A percentile compares a stretch with the other conserved stretches of the same genome.
phyloP scores from a whole-genome alignment of 2,113 vertebrate genomes.

The Aix galericulata region DNA sequence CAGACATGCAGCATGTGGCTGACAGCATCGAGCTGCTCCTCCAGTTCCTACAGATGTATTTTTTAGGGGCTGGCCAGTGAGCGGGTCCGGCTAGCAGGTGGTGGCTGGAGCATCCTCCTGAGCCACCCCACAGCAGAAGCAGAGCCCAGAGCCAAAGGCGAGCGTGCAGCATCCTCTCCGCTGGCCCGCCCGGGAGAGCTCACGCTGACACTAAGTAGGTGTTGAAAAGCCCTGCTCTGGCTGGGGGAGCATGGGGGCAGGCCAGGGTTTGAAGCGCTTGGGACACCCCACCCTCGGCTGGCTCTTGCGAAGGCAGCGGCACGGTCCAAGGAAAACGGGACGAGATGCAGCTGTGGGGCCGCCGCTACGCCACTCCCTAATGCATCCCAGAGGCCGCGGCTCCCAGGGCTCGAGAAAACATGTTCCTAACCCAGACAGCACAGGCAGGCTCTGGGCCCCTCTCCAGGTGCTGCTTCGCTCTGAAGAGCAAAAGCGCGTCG shows the following conservation, averaged over 20 bases:
- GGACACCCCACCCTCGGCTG: slow-evolving; percentile 23
- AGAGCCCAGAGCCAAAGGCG: background rate
- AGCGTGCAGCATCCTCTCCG: background rate
- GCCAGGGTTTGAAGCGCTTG: background rate
- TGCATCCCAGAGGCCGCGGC: background rate
- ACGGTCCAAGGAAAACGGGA: background rate
- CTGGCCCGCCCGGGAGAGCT: background rate
- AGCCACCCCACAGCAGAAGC: rapidly evolving
- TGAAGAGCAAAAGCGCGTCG: background rate
- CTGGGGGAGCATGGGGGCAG: rapidly evolving
- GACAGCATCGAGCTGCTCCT: background rate
- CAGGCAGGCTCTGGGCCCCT: background rate
- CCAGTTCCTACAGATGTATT: background rate
- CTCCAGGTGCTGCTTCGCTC: slow-evolving; percentile 12
- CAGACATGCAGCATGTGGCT: rapidly evolving
- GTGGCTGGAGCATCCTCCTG: background rate
- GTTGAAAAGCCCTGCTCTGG: slow-evolving; percentile 26
- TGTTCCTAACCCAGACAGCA: background rate
- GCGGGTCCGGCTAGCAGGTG: rapidly evolving
- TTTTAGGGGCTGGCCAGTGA: background rate
- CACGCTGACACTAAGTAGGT: slow-evolving; percentile 29
- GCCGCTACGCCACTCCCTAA: slow-evolving; percentile 44
- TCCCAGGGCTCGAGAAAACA: background rate
- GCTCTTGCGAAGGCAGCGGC: background rate
- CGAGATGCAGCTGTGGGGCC: slow-evolving; percentile 23